Percentiles rank a stretch among this genome's conserved stretches.
phyloP scores from a whole-genome alignment of 2,113 vertebrate species.

The Mirounga angustirostris region DNA sequence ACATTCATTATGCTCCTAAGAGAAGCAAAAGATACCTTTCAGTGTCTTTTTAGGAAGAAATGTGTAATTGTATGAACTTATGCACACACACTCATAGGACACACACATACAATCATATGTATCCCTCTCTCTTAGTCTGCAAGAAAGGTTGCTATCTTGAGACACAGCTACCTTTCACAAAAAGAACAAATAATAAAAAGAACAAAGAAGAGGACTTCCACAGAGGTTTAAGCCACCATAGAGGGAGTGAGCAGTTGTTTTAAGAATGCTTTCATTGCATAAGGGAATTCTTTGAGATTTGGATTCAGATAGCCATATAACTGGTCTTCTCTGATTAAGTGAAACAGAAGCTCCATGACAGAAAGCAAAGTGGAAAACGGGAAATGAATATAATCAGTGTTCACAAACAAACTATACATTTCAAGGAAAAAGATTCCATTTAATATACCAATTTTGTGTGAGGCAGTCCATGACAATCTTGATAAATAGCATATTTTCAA shows the following conservation, averaged over 20 bases:
- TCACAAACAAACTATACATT: constrained; percentile 15
- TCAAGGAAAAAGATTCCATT: constrained; percentile 31
- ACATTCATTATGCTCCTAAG: neutral
- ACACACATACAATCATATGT: neutral
- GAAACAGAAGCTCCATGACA: neutral
- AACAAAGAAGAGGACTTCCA: neutral
- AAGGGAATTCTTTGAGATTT: neutral
- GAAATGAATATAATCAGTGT: neutral
- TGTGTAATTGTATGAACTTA: neutral
- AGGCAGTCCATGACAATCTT: neutral
- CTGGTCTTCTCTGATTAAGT: neutral
- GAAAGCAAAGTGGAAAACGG: neutral
- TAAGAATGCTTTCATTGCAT: neutral
- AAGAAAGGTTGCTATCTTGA: neutral
- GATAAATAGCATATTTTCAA: constrained; percentile 6
- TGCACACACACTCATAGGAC: neutral
- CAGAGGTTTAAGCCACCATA: neutral
- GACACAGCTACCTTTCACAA: neutral
- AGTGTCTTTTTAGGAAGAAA: constrained; percentile 43
- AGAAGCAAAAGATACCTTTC: constrained; percentile 42
- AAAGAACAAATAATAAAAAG: constrained; percentile 47
- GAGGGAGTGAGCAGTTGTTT: neutral
- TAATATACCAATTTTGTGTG: neutral
- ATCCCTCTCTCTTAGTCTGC: neutral
- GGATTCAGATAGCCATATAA: neutral